Evolutionary conservation across 2,888 invertebrate genomes (phyloP), one percentile per base, ranked within the genome.

Genomic region (Pristionchus maxplancki): DNA sequence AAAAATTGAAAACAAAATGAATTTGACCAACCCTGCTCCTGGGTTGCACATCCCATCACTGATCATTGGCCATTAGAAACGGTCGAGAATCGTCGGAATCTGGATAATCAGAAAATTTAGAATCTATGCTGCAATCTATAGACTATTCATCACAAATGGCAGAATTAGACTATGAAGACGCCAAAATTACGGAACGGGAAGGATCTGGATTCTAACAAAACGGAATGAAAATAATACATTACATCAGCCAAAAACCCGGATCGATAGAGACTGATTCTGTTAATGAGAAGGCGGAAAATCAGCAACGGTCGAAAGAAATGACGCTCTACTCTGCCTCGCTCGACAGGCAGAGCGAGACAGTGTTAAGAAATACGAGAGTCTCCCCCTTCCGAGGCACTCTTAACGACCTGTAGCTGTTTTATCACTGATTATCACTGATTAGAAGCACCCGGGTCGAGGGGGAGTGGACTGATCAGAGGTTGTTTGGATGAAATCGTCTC

Each of bases 361-460:
- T n/a, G n/a, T n/a, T n/a, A 64, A 64, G n/a, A 17, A 24, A 9
- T n/a, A n/a, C n/a, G n/a, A n/a, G n/a, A n/a, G n/a, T n/a, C n/a
- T n/a, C n/a, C n/a, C n/a, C n/a, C n/a, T n/a, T n/a, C n/a, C 34
- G 71, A 71, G 31, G 31, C 37, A 34, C 71, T 71, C 20, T 71
- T 71, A 71, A 71, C 71, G 71, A 71, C 71, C 71, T 71, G 71
- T 71, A 71, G 71, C 71, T 71, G 71, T 37, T 6, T 71, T 71
- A 50, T 50, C 50, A 50, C n/a, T n/a, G n/a, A n/a, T 44, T 44
- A 44, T 44, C 44, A 44, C 8, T 9, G 9, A 24, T 37, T 37
- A 37, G 37, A 6, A 71, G 71, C 71, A 71, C 64, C 28, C 64
- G 37, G 71, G 71, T 71, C 37, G 37, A 9, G 28, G 28, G 62